Base-by-base conservation (phyloP, 2,888 invertebrate genomes). In the Acanthosepion pharaonis region DNA sequence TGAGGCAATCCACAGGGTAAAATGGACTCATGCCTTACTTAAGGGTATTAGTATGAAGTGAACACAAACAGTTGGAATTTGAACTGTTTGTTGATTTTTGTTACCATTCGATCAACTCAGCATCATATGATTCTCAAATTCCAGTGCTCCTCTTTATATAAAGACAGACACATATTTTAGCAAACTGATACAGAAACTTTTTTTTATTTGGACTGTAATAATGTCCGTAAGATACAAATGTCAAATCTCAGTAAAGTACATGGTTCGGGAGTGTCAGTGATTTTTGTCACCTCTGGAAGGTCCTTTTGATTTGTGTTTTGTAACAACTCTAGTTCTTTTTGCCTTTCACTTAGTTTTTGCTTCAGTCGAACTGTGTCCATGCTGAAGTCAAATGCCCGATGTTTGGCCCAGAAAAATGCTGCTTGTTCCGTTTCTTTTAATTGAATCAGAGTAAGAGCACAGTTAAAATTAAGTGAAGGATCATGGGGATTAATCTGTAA, bases 381-480 rank as follows among this genome's bases (percentile, higher is more conserved):
- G 15, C 78, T 93, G 25, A 93, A 28, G 9, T 92, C 28, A 92
- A 92, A 25, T 25, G 11, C 53, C 3, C 93, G 51, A 8, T 93
- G 53, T 49, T 28, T 51, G n/a, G 51, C 18, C 93, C 93, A 93
- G n/a, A 93, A n/a, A 18, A n/a, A 28, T n/a, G 51, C 93, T 11
- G n/a, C 53, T 15, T 53, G 33, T 53, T 93, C 53, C 28, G 28
- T 18, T 53, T 93, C n/a, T 28, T 93, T 93, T 51, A 93, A 51
- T 20, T 49, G 28, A 25, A 93, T 93, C 28, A 93, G 48, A 25
- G 93, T 93, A 28, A 93, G 33, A 9, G 53, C 93, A 93, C 93
- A 93, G 9, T 93, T 93, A n/a, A 93, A 93, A 93, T 49, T 53
- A 28, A 93, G 92, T 25, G 51, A n/a, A 93, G 33, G 51, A 49